Percentiles rank a stretch among this genome's conserved stretches.
phyloP scores from a whole-genome alignment of 2,113 vertebrate species.

The Microcebus lehilahytsara region DNA sequence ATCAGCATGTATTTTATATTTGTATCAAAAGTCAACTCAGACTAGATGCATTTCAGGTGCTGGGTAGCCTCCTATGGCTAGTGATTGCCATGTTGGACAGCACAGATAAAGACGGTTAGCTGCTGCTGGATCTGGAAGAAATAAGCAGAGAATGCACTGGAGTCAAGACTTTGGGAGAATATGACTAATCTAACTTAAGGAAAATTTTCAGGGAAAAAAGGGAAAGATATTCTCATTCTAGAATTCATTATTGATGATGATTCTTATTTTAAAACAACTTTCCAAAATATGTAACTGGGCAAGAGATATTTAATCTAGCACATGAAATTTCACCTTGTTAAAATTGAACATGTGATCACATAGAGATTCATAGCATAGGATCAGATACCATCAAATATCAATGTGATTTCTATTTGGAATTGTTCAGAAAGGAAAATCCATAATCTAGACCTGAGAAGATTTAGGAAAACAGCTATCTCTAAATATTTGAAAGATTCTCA shows the following conservation, averaged over 20 bases:
- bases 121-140: neutral
- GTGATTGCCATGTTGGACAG: neutral
- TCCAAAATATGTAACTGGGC: neutral
- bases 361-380: neutral
- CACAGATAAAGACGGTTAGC: neutral
- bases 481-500: neutral
- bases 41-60: neutral
- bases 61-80: neutral
- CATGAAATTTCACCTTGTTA: neutral
- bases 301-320: neutral
- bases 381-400: neutral
- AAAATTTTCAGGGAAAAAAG: neutral
- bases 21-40: neutral
- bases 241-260: neutral
- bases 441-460: neutral
- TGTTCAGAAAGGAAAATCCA: neutral
- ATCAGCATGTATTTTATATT: neutral
- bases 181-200: neutral
- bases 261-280: conserved; percentile 25
- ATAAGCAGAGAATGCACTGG: neutral
- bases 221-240: neutral
- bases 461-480: neutral
- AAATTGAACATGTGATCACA: neutral
- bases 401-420: neutral
- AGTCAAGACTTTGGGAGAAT: neutral